Evolutionary conservation across 2,888 invertebrate species (phyloP), one percentile per base, ranked within the genome.

Genomic region (Leistus spinibarbis): DNA sequence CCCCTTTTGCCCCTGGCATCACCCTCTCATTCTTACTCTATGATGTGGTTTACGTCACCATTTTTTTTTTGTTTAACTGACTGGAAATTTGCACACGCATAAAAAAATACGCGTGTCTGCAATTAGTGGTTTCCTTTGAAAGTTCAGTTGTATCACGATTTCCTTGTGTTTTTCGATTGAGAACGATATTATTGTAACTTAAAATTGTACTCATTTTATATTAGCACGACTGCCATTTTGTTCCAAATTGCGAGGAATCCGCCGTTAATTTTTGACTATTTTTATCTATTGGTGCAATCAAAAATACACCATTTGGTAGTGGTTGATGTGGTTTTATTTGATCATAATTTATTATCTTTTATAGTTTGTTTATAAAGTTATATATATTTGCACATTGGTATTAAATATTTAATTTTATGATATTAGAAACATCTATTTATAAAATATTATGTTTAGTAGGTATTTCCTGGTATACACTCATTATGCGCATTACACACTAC

Each of bases 41-140:
- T 40, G 40, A 13, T 40, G 13, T 40, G 40, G n/a, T 40, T 40
- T 40, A 40, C 40, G 40, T 40, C 40, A 40, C 40, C 40, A 40
- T 40, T 40, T 40, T 13, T 40, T 40, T 40, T 40, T 27, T 54
- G 40, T 9, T 3, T 20, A 53, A 54, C 20, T 54, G 22, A 56
- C 54, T 56, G 65, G 40, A 65, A 65, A 27, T 53, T 24, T 54
- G 17, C 62, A 22, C 63, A 63, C 20, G 67, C 24, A 22, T 19
- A 54, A 54, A n/a, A 54, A 54, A 22, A 5, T 27, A 54, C 67
- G 54, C 54, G 67, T 67, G 67, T n/a, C 54, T 40, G 40, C 40
- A 40, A 40, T 40, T 40, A 53, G 54, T 22, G 67, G 13, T 23
- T 64, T 64, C 64, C 64, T 64, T 2, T n/a, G n/a, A 62, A n/a